A percentile compares a stretch with the other conserved stretches of the same genome.
These are phyloP conservation scores for Heterodera filipjevi DNA, from an alignment of 2,888 invertebrate species.

Conservation along the genomic window DNA sequence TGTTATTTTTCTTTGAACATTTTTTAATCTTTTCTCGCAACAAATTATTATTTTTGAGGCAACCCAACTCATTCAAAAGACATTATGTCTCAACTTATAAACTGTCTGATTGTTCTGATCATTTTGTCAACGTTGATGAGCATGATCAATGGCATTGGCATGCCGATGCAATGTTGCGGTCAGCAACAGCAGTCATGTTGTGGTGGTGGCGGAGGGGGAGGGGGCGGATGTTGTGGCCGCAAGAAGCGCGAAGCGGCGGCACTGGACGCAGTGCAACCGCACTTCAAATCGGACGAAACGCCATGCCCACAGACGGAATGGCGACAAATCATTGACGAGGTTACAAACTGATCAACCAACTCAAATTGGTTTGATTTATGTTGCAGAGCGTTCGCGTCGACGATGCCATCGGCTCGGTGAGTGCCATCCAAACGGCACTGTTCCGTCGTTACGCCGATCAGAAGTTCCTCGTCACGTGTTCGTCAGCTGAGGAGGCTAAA, in stretches of 20 bases:
- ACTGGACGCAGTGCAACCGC: conserved; percentile 28
- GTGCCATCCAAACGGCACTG: conserved; percentile 29
- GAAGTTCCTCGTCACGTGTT: conserved; percentile 23
- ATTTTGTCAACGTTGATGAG: neutral
- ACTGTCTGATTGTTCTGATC: conserved; percentile 9
- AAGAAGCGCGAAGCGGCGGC: conserved; percentile 21
- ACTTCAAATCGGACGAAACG: conserved; percentile 26
- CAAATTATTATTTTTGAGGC: too few relatives aligned
- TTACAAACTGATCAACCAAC: neutral
- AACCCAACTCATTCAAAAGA: neutral
- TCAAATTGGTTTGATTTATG: neutral
- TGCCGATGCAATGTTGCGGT: conserved; percentile 6
- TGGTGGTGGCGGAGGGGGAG: conserved; percentile 3
- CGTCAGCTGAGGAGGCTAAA: neutral
- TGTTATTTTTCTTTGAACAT: neutral
- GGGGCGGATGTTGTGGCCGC: conserved; percentile 29
- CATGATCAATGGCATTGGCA: neutral
- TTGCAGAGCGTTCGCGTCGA: neutral
- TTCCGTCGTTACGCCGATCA: conserved; percentile 21
- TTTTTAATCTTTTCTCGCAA: too few relatives aligned
- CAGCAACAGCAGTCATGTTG: neutral
- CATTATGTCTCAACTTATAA: conserved; percentile 4
- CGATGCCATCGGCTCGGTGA: conserved; percentile 26
- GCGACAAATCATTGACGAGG: conserved; percentile 29
- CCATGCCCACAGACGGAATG: conserved; percentile 33